Evolutionary conservation across 2,888 invertebrate genomes (phyloP), one percentile per base, ranked within the genome.

Genomic region (Camponotus fellah): DNA sequence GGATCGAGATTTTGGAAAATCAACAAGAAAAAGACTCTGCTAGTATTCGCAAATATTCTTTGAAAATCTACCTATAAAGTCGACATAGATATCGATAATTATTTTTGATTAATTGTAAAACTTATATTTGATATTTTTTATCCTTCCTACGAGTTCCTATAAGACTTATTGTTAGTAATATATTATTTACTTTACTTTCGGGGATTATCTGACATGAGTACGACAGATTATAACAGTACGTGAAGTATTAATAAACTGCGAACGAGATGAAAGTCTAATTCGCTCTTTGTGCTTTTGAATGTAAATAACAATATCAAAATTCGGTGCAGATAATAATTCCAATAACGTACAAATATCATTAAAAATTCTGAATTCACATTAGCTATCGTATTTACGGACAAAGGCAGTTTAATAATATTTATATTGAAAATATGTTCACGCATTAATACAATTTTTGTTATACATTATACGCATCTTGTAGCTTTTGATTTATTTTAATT

Each of bases 181-280:
- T 83, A 90, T 83, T 86, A 85, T 71, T 82, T 85, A 40, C 74
- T 75, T 87, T 91, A 91, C 89, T 92, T 92, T 91, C 92, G 83
- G 88, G 90, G 83, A 88, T 49, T n/a, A 90, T 89, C 87, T 83
- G 26, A 26, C 26, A 26, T 26, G 81, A 85, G 84, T 49, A 87
- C 75, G 84, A 91, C 74, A 86, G 89, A 83, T 87, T 88, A 69
- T 64, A 87, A 76, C 85, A 91, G 85, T 84, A 88, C 88, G 87
- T 87, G 87, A 89, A 86, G 79, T 43, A 43, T 43, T 85, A 81
- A 84, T 85, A 81, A 84, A 79, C 58, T 74, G 56, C 58, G 66
- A 82, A 71, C 17, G 34, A 49, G 34, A 49, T 32, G 10, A 17
- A 68, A 34, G 34, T 60, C 34, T 1, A 74, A 21, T 77, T 74